Evolutionary conservation across 2,797 vertebrate genomes (phyloP).

Genomic region (Hippocampus kuda): DNA sequence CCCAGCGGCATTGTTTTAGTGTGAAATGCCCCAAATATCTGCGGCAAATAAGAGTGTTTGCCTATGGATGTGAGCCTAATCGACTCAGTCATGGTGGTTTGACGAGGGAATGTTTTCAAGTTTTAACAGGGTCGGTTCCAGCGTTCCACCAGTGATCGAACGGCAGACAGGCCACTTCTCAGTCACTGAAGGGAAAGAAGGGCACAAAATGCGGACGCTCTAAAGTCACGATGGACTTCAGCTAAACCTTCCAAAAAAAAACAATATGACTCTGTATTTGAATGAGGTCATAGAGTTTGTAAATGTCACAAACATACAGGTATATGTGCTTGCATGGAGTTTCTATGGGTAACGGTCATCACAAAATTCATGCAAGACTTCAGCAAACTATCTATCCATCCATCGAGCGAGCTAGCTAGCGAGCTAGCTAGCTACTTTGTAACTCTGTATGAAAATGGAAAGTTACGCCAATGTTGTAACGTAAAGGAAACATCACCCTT

Average conservation of each 20-base stretch:
- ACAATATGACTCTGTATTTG: neutral
- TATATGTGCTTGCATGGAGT: neutral
- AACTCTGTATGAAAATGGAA: neutral
- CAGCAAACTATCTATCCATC: neutral
- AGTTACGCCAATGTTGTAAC: neutral
- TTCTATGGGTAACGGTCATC: neutral
- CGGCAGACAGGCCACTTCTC: slow-evolving; percentile 20
- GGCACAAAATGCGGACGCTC: slow-evolving; percentile 9
- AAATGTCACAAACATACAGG: no score
- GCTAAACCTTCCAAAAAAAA: neutral
- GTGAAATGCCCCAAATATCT: slow-evolving; percentile 66
- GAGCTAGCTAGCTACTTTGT: neutral
- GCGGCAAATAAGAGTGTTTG: slow-evolving; percentile 68
- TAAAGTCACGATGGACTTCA: neutral
- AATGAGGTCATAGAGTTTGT: no score
- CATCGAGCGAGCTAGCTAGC: neutral
- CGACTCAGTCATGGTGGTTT: slow-evolving; percentile 73
- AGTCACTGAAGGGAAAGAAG: neutral
- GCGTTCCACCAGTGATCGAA: slow-evolving; percentile 49
- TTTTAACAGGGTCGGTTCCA: slow-evolving; percentile 68
- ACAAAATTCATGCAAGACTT: neutral
- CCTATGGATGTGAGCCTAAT: slow-evolving; percentile 61
- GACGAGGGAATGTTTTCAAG: slow-evolving; percentile 64
- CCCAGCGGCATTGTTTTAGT: slow-evolving; percentile 60
- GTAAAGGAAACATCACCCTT: neutral